Base-by-base conservation (phyloP, 2,797 vertebrate species). In the Gallinago solitaria region DNA sequence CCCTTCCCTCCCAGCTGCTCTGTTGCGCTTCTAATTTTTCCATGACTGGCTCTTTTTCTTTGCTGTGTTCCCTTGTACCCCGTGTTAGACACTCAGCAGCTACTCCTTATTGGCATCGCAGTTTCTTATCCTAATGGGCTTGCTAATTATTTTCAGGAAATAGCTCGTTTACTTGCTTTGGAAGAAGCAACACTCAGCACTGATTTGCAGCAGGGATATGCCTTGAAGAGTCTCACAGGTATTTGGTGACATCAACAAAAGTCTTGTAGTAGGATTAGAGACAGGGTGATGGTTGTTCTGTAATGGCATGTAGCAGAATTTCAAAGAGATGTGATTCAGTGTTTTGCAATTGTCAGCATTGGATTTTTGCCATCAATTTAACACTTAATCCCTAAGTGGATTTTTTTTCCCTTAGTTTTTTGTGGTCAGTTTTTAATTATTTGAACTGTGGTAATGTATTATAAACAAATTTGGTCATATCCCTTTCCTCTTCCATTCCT, bases 191-290 rank as follows among this genome's bases (percentile, higher is more conserved):
- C 99, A 0, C 97, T 99, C 89, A 99, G 99, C 97, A 99, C 99
- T 16, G 99, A 99, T 93, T 94, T 99, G 91, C 99, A 99, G 96
- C 99, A 99, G 96, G 99, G 99, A 73, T 99, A 99, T 28, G 99
- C 99, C 61, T 98, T 99, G 94, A 99, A 99, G 97, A 99, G 99
- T 90, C 98, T 99, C 93, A 99, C 99, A 94, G 99, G 99, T 99
- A 98, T 59, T 54, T 50, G 41, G 39, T 78, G 65, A 2, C 54
- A 53, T 14, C 35, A 33, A 2, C 8, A 6, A 10, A 16, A 71
- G n/a, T 60, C 57, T 56, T 65, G 65, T 21, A 77, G 89, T 17
- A 73, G 68, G 57, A 41, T 45, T 54, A 10, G 63, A 47, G 85
- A 25, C n/a, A 35, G 68, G 24, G 6, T 11, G 56, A 3, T 43